These are phyloP conservation scores for Megaustenia siamemsis DNA, from an alignment of 2,888 invertebrate species.

Conservation along the genomic window DNA sequence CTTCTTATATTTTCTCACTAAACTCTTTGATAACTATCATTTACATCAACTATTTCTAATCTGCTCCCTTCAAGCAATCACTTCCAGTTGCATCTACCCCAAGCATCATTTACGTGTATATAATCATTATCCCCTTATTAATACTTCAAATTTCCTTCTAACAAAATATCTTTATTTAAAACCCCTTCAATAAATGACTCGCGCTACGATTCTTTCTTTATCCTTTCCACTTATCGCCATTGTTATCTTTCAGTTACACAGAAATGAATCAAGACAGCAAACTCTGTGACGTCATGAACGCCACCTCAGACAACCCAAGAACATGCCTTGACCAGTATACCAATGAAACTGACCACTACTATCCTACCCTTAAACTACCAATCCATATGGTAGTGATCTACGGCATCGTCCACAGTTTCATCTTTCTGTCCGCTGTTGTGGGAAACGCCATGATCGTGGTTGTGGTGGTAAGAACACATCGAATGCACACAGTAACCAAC, in stretches of 20 bases:
- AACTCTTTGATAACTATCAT: too few relatives aligned
- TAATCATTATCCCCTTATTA: too few relatives aligned
- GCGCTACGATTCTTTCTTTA: too few relatives aligned
- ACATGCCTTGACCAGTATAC: neutral
- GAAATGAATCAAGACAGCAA: neutral
- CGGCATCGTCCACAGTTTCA: constrained; percentile 76
- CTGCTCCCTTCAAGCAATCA: too few relatives aligned
- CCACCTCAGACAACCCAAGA: neutral
- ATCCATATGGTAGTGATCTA: constrained; percentile 70
- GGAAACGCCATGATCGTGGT: constrained; percentile 79
- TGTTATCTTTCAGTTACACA: neutral
- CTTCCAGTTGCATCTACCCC: too few relatives aligned
- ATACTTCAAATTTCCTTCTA: too few relatives aligned
- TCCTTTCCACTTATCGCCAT: too few relatives aligned
- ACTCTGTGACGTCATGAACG: neutral
- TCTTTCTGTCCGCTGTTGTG: constrained; percentile 77
- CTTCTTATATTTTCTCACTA: too few relatives aligned
- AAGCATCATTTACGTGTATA: too few relatives aligned
- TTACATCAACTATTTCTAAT: too few relatives aligned
- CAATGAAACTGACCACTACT: constrained; percentile 4
- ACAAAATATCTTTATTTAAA: too few relatives aligned
- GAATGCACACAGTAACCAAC: constrained; percentile 79
- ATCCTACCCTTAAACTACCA: constrained; percentile 65
- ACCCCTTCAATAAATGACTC: too few relatives aligned
- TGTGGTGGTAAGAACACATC: constrained; percentile 75